A percentile compares a stretch with the other conserved stretches of the same genome.
Evolutionary conservation across 2,113 vertebrate species (phyloP).

Genomic region (Nycticebus coucang): DNA sequence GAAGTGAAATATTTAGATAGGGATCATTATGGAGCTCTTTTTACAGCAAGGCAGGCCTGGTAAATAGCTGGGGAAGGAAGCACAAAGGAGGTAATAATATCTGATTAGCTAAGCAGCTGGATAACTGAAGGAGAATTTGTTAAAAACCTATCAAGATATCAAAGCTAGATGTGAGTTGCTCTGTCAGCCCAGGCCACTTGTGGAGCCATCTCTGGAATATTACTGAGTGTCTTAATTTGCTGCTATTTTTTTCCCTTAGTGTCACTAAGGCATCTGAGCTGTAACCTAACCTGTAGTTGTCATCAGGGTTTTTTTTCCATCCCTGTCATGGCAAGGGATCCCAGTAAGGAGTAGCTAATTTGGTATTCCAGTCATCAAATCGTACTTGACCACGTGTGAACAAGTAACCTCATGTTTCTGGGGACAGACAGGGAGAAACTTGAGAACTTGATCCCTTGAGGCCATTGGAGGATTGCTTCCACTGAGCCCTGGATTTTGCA

Average conservation of each 20-base stretch:
- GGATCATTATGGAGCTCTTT: conserved; percentile 81
- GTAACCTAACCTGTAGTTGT: conserved; percentile 19
- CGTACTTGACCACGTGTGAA: conserved; percentile 24
- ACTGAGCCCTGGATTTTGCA: not conserved
- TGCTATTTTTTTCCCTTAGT: conserved; percentile 5
- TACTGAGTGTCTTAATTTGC: conserved; percentile 2
- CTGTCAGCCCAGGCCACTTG: conserved; percentile 51
- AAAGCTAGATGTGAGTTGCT: conserved; percentile 71
- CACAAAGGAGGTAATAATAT: conserved; percentile 84
- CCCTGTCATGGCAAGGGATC: not conserved
- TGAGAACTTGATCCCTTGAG: conserved; percentile 11
- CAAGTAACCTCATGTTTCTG: conserved; percentile 9
- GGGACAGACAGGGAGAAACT: not conserved
- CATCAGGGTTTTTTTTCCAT: not conserved
- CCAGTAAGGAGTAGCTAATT: not conserved
- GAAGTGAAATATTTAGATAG: conserved; percentile 86
- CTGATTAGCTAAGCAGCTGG: conserved; percentile 85
- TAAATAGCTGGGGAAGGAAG: conserved; percentile 72
- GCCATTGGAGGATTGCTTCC: not conserved
- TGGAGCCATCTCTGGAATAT: not conserved
- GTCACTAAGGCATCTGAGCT: not conserved
- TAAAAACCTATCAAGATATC: conserved; percentile 80
- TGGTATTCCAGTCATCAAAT: not conserved
- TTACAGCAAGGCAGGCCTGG: conserved; percentile 80
- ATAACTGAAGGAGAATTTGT: conserved; percentile 81